These are phyloP conservation scores for Tetrapedia diversipes DNA, from an alignment of 2,888 invertebrate genomes.

Conservation along the genomic window DNA sequence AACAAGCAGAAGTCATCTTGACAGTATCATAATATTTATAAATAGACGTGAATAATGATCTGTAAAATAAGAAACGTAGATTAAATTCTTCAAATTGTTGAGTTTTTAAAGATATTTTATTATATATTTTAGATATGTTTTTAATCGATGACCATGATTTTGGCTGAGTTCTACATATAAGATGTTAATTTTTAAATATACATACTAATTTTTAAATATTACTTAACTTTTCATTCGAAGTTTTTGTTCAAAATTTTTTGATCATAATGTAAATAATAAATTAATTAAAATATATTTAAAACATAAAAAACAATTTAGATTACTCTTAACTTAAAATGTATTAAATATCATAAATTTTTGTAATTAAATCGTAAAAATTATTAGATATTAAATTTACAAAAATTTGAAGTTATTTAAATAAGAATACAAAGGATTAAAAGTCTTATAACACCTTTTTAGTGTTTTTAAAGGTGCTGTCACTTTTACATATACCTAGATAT, in stretches of 20 bases:
- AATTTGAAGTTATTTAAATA: neutral
- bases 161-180: neutral
- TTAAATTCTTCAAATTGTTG: too few species aligned
- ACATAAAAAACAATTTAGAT: neutral
- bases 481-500: slow-evolving; percentile 41
- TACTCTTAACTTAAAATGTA: neutral
- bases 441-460: slow-evolving; percentile 16
- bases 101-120: too few species aligned
- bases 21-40: too few species aligned
- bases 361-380: neutral
- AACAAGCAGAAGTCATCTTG: too few species aligned
- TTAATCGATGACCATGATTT: too few species aligned
- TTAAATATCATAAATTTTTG: neutral
- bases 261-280: too few species aligned
- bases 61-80: too few species aligned
- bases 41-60: too few species aligned
- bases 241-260: too few species aligned
- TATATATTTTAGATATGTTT: too few species aligned
- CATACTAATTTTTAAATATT: neutral
- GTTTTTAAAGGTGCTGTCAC: slow-evolving; percentile 38
- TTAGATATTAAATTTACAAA: neutral
- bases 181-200: too few species aligned
- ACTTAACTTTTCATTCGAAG: too few species aligned
- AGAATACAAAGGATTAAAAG: slow-evolving; percentile 44
- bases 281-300: neutral